Base-by-base conservation (phyloP, 2,113 vertebrate species). In the Cryptomyrus ogoouensis region DNA sequence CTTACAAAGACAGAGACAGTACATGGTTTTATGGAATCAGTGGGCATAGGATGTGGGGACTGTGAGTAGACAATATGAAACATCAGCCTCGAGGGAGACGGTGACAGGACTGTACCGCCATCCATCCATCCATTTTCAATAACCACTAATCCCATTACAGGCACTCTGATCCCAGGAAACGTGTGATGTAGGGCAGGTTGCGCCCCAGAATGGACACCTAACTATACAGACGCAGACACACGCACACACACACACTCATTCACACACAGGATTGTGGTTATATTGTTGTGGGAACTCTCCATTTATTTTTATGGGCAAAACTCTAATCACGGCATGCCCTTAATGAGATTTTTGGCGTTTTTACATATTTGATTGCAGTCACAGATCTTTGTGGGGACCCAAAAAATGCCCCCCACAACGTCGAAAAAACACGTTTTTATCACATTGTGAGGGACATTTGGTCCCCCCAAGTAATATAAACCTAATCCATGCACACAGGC, bases 51-150 rank as follows among this genome's bases (percentile, higher is more conserved):
- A 88, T 2, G 9, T 44, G 21, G 21, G 17, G 35, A 50, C 42
- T 62, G 35, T 42, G 39, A 66, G 8, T 13, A 52, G 49, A 62
- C 39, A 31, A 39, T 42, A 44, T 31, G 35, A 44, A 88, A 39
- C 49, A 35, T 13, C 15, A 13, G 50, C 50, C 50, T 39, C 27
- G 0, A 9, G 49, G 85, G 85, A 87, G 27, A 35, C 3, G n/a
- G 50, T 39, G 85, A 87, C 49, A 87, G 50, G 27, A 84, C 39
- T 42, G 44, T n/a, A 9, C 42, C 5, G 5, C 13, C 49, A 35
- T 53, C 15, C 85, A 87, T 87, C 85, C 85, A 87, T 53, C 85
- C 85, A 87, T 87, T 87, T 87, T 53, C 50, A 87, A 87, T 87
- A 87, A 53, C 85, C 19, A 13, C 50, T 52, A 49, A 53, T 53